Evolutionary conservation across 53 echinoderm and acorn worm species (phyloP), one percentile per base, ranked within the genome.

Genomic region (Luidia sarsii): DNA sequence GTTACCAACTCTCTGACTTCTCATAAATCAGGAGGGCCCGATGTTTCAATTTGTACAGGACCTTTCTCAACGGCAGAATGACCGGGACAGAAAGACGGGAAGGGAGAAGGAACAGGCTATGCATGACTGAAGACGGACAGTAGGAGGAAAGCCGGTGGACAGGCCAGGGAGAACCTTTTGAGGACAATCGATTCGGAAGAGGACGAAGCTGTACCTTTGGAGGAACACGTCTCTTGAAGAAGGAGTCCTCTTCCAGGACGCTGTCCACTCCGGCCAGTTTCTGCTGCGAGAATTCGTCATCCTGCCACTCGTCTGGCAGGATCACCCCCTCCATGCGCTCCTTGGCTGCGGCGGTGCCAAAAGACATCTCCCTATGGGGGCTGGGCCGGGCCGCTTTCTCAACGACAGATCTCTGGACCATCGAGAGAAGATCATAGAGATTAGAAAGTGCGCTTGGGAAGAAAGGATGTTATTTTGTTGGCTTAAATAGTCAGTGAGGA

Each of bases 261-360:
- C 50, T 33, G 27, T 60, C 81, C 20, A 52, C 81, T 2, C 92
- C 92, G n/a, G 88, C 84, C 4, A 91, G 82, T 29, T 71, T 61
- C 57, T 89, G 92, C 48, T 82, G 67, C 3, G 81, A 68, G 65
- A 86, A 85, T 28, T 93, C 93, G 46, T 93, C 93, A 46, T 93
- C 93, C 46, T 93, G 93, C 93, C 93, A 93, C 55, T 87, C 93
- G 35, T 93, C 93, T 2, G 83, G 86, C 18, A 89, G 18, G 33
- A 66, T 48, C 7, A 92, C 85, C 18, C 86, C 93, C 48, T 86
- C 79, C 83, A 90, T 90, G 61, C 79, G 50, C 45, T 72, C 48
- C 81, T 57, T 83, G 4, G 87, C 81, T 33, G 70, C 84, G 22
- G 70, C 80, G 1, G 93, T 80, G 41, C 75, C 87, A 21, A 80